These are phyloP conservation scores for Delichon dasypus DNA, from an alignment of 2,797 vertebrate species.

Conservation along the genomic window DNA sequence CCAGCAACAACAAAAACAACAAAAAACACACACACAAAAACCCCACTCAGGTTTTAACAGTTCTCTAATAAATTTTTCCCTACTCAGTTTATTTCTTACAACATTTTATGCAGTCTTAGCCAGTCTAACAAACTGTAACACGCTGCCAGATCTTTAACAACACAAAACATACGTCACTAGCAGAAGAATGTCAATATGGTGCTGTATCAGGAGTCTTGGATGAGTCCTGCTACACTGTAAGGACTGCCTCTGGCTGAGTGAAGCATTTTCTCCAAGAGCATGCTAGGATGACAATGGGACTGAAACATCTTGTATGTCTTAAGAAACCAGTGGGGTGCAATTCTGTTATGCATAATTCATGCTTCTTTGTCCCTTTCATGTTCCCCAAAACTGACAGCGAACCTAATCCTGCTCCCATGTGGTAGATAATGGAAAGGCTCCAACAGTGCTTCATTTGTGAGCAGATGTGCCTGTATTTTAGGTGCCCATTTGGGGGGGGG, in stretches of 20 bases:
- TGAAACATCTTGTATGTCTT: conserved; percentile 51
- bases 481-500: not conserved
- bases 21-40: not conserved
- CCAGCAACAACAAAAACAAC: not conserved
- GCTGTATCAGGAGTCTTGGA: not conserved
- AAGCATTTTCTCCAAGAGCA: conserved; percentile 19
- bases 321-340: conserved; percentile 44
- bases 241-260: not conserved
- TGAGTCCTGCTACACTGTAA: not conserved
- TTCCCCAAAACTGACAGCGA: not conserved
- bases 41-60: not conserved
- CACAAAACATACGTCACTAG: not conserved
- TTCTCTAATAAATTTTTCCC: not conserved
- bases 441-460: not conserved
- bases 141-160: not conserved
- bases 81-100: not conserved
- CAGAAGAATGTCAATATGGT: not conserved
- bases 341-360: conserved; percentile 35
- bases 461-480: not conserved
- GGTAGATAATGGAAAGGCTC: conserved; percentile 6
- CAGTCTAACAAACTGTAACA: not conserved
- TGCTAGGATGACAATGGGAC: conserved; percentile 23
- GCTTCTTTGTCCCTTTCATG: conserved; percentile 15
- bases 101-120: not conserved
- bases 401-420: conserved; percentile 22